Evolutionary conservation across 2,888 invertebrate species (phyloP).

Genomic region (Pandemis cinnamomeana): DNA sequence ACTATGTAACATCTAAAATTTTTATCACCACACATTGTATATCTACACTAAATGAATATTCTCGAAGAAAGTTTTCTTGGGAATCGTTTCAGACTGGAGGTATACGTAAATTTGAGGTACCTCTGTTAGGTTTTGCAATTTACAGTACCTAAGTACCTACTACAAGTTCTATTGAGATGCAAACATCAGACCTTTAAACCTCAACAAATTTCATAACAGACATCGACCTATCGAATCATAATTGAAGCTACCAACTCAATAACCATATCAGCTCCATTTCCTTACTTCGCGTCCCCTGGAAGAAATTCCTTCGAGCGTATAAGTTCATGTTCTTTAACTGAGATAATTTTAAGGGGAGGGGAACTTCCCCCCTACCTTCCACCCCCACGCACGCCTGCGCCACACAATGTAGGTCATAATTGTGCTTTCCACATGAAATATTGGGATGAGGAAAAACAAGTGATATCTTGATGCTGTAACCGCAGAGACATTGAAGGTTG

Average conservation of each 20-base stretch:
- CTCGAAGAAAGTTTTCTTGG: too few species aligned
- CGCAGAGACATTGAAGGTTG: not conserved
- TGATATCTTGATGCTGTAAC: not conserved
- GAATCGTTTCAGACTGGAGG: too few species aligned
- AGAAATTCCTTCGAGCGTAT: slow-evolving; percentile 7
- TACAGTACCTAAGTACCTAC: too few species aligned
- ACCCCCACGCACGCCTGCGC: slow-evolving; percentile 78
- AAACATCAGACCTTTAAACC: not conserved
- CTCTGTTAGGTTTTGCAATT: too few species aligned
- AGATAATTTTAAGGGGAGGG: slow-evolving; percentile 61
- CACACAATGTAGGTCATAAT: slow-evolving; percentile 74
- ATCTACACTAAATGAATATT: too few species aligned
- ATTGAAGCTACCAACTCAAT: not conserved
- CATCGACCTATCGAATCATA: not conserved
- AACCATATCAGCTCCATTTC: not conserved
- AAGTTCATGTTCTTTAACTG: slow-evolving; percentile 18
- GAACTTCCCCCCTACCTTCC: slow-evolving; percentile 62
- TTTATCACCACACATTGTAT: too few species aligned
- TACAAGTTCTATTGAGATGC: too few species aligned
- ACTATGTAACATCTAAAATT: too few species aligned
- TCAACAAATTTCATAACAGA: not conserved
- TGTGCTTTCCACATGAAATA: not conserved
- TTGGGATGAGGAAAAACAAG: not conserved
- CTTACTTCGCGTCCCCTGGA: slow-evolving; percentile 1
- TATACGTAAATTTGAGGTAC: too few species aligned